Evolutionary conservation across 2,797 vertebrate genomes (phyloP), one percentile per base, ranked within the genome.

Genomic region (Hemitrygon akajei): DNA sequence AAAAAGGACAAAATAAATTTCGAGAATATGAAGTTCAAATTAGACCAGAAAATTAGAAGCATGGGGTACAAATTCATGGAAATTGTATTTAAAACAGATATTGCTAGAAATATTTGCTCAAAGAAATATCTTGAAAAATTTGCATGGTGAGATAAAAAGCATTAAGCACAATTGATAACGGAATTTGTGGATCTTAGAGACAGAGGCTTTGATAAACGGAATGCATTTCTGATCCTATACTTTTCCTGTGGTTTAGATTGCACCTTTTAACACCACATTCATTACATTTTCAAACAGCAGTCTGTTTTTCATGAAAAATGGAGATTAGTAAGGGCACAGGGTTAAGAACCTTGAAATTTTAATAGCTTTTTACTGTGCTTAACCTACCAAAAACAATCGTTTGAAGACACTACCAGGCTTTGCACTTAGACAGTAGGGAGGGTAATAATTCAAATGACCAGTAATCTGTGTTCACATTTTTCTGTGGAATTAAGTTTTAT

Each of bases 291-390:
- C 69, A 76, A 56, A 93, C 71, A 56, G 47, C 71, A 76, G 91
- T 10, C 40, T 76, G 91, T 76, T 58, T 93, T 93, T 76, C 71
- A 75, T 75, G 71, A 93, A 47, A 75, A 75, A 93, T 58, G 60
- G 18, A 34, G 91, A 93, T 93, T 93, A 58, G 71, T 76, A 16
- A 93, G 91, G 47, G 71, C 71, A 93, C 71, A 18, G 47, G 25
- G 91, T 56, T 56, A 93, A 93, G 91, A 93, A 56, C 69, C 40
- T 76, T 93, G 91, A 93, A 47, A 93, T 76, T 75, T 92, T 75
- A 75, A 75, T 93, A 75, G 89, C 89, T 71, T 91, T 91, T 73
- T 89, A 66, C 86, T 20, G 9, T 5, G 30, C 60, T 66, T 40
- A 73, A 73, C n/a, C 16, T 63, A 76, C 40, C 7, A 93, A 75